Evolutionary conservation across 1,140 invertebrate species (phyloP).

Genomic region (Aradophagus sp.): DNA sequence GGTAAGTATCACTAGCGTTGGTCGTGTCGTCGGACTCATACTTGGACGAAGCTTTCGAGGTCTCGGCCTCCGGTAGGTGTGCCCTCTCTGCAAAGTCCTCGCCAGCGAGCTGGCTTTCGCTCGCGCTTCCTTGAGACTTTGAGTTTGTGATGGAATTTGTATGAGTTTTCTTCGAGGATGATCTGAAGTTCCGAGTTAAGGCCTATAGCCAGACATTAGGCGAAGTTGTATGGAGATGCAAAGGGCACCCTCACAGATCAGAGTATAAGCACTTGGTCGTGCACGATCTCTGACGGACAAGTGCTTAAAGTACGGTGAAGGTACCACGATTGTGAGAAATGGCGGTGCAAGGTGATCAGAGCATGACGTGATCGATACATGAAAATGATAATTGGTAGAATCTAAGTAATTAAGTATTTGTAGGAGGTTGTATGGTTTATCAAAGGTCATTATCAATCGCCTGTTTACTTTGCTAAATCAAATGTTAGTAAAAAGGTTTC

Average conservation of each 20-base stretch:
- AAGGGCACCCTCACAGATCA: constrained; percentile 70
- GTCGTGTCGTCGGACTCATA: constrained; percentile 71
- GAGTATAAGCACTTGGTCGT: constrained; percentile 42
- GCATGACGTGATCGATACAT: constrained; percentile 1
- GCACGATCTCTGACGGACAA: constrained; percentile 13
- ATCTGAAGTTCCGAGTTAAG: constrained; percentile 74
- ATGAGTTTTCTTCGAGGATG: constrained; percentile 68
- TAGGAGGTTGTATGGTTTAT: no score
- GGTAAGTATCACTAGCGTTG: constrained; percentile 70
- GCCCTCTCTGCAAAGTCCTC: constrained; percentile 57
- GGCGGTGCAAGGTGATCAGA: constrained; percentile 58
- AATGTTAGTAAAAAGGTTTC: constrained; percentile 29
- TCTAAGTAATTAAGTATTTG: not conserved
- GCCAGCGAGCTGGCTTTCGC: constrained; percentile 53
- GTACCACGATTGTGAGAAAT: constrained; percentile 65
- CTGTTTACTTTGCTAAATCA: not conserved
- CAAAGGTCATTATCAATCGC: no score
- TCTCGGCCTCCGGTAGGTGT: constrained; percentile 21
- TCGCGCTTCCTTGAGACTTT: constrained; percentile 61
- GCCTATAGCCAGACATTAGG: constrained; percentile 75
- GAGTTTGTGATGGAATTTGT: constrained; percentile 66
- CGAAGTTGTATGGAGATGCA: constrained; percentile 73
- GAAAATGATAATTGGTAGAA: constrained; percentile 13
- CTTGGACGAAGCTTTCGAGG: constrained; percentile 58
- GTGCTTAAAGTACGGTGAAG: constrained; percentile 66